Base-by-base conservation (phyloP, 2,888 invertebrate species). In the Azorinus chamasolen region DNA sequence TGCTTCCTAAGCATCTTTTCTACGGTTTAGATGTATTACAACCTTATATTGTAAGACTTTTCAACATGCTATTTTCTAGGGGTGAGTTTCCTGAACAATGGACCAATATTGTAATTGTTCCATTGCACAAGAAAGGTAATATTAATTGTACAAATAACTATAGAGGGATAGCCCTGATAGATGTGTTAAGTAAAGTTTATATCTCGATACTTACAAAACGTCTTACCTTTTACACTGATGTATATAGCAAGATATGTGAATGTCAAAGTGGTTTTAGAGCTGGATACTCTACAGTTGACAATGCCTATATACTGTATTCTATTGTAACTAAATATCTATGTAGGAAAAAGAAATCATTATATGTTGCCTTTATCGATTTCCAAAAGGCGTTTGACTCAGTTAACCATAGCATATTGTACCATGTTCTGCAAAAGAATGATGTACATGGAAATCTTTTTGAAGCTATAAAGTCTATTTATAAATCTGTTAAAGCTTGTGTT, bases 361-460 rank as follows among this genome's bases (percentile, higher is more conserved):
- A 54, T 37, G 54, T 54, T 10, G 54, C 54, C 2, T 37, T 54
- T 37, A 22, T 54, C 6, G 54, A 54, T 54, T 54, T 54, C 39
- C 32, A 54, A 54, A 54, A 54, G 20, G 54, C 54, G n/a, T 54
- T 54, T 14, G 54, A 54, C 20, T 18, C 27, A n/a, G 32, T 54
- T 27, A 22, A 54, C 27, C 14, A 20, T 20, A 8, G 27, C 2
- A 53, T 25, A 53, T 18, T 53, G 12, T 27, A 27, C 32, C 14
- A 6, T 1, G 22, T 27, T 27, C 32, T 53, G 32, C 24, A 22
- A 20, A 53, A 53, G n/a, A 53, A 53, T n/a, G 53, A 32, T 14
- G 14, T 53, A 53, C 16, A 25, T 20, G 53, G 53, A 27, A 53
- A 53, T 2, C 27, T 53, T 14, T 53, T 20, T 25, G 16, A 53